These are phyloP conservation scores for Ophion obscuratus DNA, from an alignment of 2,888 invertebrate genomes.

Conservation along the genomic window DNA sequence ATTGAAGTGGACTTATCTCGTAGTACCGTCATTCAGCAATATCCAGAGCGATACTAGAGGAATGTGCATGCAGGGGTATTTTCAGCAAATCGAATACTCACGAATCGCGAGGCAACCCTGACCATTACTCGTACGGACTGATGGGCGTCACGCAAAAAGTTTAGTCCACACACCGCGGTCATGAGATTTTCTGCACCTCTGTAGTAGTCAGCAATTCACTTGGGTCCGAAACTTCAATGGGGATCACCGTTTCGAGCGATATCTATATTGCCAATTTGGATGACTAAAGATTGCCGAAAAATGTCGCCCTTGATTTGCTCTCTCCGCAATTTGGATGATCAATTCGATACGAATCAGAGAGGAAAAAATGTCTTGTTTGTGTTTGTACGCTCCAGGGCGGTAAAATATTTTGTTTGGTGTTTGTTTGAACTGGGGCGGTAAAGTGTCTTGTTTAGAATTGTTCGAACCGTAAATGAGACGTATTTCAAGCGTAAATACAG, in stretches of 20 bases:
- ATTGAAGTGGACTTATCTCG: slow-evolving; percentile 76
- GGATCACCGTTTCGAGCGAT: slow-evolving; percentile 20
- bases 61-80: slow-evolving; percentile 8
- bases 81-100: slow-evolving; percentile 17
- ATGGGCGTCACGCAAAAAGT: slow-evolving; percentile 37
- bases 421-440: no score
- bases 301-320: no score
- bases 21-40: slow-evolving; percentile 62
- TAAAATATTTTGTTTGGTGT: no score
- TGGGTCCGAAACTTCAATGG: slow-evolving; percentile 15
- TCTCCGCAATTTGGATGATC: no score
- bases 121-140: slow-evolving; percentile 34
- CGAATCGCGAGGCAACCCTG: slow-evolving; percentile 42
- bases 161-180: slow-evolving; percentile 21
- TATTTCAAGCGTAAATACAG: no score
- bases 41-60: slow-evolving; percentile 19
- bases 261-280: neutral
- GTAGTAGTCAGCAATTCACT: slow-evolving; percentile 11
- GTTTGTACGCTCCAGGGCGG: no score
- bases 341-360: no score
- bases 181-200: slow-evolving; percentile 4
- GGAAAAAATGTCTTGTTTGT: no score
- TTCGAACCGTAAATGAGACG: no score
- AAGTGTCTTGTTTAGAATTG: no score
- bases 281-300: neutral